Evolutionary conservation across 2,797 vertebrate species (phyloP).

Genomic region (Mus spretus): DNA sequence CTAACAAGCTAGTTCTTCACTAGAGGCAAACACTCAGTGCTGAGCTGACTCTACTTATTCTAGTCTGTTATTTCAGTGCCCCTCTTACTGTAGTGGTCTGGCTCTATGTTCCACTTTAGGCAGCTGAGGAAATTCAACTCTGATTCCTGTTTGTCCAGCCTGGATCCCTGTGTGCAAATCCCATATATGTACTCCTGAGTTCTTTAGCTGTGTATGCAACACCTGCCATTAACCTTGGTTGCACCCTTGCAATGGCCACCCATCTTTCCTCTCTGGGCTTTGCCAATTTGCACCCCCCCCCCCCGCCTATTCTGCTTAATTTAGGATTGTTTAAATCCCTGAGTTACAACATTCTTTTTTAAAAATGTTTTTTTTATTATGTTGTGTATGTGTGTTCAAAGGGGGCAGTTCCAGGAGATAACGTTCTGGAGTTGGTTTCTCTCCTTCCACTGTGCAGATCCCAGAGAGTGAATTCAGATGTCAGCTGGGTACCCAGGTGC

Average conservation of each 20-base stretch:
- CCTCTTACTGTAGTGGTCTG: not conserved
- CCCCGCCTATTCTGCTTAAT: not conserved
- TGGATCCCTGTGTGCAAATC: not conserved
- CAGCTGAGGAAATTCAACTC: not conserved
- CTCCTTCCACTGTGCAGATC: not conserved
- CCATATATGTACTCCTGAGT: not conserved
- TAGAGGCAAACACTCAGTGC: not conserved
- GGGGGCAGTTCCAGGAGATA: not conserved
- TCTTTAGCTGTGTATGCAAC: not conserved
- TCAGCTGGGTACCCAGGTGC: too few species aligned
- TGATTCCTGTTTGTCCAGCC: not conserved
- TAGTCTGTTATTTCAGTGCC: not conserved
- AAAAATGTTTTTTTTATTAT: not conserved
- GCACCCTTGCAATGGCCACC: not conserved
- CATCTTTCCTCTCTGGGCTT: not conserved
- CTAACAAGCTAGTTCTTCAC: slow-evolving; percentile 29
- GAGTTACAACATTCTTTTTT: not conserved
- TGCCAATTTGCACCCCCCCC: not conserved
- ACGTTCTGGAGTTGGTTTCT: not conserved
- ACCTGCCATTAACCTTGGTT: not conserved
- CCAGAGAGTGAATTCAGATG: not conserved
- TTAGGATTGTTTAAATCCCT: not conserved
- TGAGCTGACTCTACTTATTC: not conserved
- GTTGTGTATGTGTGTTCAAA: not conserved
- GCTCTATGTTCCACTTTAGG: not conserved